Conservation (phyloP, 2,113 vertebrate species). For the Pogonocichla stellata region DNA sequence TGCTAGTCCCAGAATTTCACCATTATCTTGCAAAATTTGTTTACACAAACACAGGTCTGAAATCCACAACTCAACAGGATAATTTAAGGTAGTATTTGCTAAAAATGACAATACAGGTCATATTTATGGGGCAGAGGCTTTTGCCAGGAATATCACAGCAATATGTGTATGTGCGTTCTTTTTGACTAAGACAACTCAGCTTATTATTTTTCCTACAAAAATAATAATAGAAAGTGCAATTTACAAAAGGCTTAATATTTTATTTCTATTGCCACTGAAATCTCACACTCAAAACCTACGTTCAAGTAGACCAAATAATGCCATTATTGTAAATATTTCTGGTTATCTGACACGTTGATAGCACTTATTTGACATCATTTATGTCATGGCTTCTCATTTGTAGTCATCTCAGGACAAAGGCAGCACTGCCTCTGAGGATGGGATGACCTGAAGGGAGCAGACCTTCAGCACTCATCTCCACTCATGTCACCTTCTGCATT, state of each 20-base stretch:
- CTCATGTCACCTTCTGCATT: background rate
- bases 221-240: background rate
- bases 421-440: background rate
- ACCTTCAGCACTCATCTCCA: background rate
- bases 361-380: background rate
- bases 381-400: background rate
- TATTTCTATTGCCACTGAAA: background rate
- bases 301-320: background rate
- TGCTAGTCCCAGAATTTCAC: background rate
- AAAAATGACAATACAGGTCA: background rate
- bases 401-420: background rate
- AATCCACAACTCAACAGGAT: fast-evolving
- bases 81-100: background rate
- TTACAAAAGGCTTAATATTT: background rate
- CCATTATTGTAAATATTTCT: background rate
- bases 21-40: background rate
- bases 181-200: background rate
- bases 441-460: background rate
- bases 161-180: fast-evolving
- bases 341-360: background rate
- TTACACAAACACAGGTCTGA: background rate
- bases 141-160: background rate
- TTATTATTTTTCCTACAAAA: background rate
- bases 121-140: background rate
- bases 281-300: background rate